Base-by-base conservation (phyloP, 2,797 vertebrate genomes). In the Hydrocynus forskahlii region DNA sequence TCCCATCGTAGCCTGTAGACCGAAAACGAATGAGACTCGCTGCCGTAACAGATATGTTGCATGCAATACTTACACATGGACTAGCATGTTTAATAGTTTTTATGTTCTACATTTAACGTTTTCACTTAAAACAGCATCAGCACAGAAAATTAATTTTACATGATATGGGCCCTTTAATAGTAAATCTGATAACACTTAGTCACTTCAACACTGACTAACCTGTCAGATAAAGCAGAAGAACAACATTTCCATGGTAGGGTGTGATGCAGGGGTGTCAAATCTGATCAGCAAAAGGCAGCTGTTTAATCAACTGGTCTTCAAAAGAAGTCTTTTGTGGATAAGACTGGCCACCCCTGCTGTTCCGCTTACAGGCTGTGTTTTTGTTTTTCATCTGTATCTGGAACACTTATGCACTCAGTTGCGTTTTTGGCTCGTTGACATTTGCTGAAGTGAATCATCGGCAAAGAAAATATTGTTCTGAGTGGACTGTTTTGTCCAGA, bases 1-100 rank as follows among this genome's bases (percentile, higher is more conserved):
- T 89, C 0, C 97, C 97, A 0, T 97, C 95, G 21, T 99, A 99
- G 3, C 97, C 97, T 99, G 79, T 38, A 64, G 16, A 57, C 16
- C 54, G 48, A 82, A 2, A 62, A 63, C 69, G n/a, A 81, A 40
- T 17, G 2, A 73, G 50, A 74, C 35, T n/a, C 5, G 12, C 45
- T 70, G 25, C 23, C 54, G 1, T 19, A 19, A 55, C 17, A 55
- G 16, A 55, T 48, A 48, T 48, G 45, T 48, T 48, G 45, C 45
- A 8, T 48, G 45, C 45, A 10, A 12, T 48, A 48, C 5, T 9
- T 0, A 48, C 45, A 48, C 2, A 48, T 48, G 45, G 45, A 12
- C 12, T 48, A 48, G 35, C 35, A 35, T 35, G 35, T 5, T 35
- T 35, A 35, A 35, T 3, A 35, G 35, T 35, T 35, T 35, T 2